phyloP scores from a whole-genome alignment of 2,797 vertebrate genomes.

The Crocidura indochinensis region DNA sequence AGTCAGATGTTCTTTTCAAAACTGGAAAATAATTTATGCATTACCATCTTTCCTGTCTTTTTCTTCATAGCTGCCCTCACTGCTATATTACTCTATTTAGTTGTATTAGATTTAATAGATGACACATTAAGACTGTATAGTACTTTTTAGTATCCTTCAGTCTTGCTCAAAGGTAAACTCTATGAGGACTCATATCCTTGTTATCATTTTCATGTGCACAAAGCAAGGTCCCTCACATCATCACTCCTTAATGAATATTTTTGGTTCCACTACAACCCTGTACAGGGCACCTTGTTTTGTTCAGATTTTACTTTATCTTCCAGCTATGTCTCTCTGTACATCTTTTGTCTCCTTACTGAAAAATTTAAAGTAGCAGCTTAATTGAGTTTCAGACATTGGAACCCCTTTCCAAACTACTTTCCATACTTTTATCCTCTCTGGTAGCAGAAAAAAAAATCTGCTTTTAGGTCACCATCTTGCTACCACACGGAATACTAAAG shows the following conservation, averaged over 20 bases:
- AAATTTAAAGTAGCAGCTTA: background rate
- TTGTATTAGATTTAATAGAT: background rate
- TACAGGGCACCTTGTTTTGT: background rate
- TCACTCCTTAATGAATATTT: background rate
- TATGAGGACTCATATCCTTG: background rate
- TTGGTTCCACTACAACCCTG: background rate
- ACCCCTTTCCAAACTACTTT: background rate
- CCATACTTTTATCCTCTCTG: background rate
- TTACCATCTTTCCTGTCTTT: background rate
- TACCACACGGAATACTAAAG: background rate
- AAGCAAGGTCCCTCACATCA: background rate
- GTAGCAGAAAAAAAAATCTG: background rate
- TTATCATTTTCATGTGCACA: background rate
- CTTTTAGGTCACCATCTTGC: background rate
- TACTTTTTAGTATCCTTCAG: too few species aligned
- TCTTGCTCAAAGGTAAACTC: background rate
- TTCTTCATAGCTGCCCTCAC: background rate
- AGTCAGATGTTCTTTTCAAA: slow-evolving; percentile 40
- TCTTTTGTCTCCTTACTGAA: background rate
- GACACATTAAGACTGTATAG: background rate
- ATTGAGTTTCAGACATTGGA: background rate
- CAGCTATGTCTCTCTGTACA: background rate
- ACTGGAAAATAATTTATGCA: background rate
- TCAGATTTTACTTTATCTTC: background rate
- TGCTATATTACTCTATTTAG: background rate